Percentiles rank a stretch among this genome's conserved stretches.
Evolutionary conservation across 2,888 invertebrate genomes (phyloP).

Genomic region (Arge pagana): DNA sequence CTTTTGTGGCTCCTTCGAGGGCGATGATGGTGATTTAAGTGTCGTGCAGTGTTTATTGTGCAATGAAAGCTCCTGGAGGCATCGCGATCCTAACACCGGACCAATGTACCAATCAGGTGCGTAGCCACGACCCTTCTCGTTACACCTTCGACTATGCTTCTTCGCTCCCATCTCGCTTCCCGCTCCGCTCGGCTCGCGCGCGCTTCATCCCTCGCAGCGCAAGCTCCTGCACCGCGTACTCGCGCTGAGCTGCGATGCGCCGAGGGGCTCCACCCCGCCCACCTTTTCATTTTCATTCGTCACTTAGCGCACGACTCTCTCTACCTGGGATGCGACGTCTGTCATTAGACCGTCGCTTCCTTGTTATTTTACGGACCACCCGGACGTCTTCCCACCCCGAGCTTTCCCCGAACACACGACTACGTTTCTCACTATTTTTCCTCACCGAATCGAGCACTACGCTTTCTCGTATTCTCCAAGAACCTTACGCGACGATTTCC

Average conservation of each 20-base stretch:
- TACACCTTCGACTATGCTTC: neutral
- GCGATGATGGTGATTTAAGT: slow-evolving; percentile 41
- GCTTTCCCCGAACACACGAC: neutral
- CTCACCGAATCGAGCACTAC: neutral
- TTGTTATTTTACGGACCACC: slow-evolving; percentile 21
- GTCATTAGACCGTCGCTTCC: slow-evolving; percentile 9
- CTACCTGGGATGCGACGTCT: slow-evolving; percentile 5
- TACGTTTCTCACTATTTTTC: neutral
- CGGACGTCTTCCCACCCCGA: neutral
- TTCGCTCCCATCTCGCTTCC: neutral
- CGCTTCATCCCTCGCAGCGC: slow-evolving; percentile 15
- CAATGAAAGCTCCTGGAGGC: slow-evolving; percentile 49
- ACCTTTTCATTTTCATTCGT: neutral
- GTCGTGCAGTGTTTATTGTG: slow-evolving; percentile 49
- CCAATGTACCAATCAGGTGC: slow-evolving; percentile 57
- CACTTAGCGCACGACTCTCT: slow-evolving; percentile 5
- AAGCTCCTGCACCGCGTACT: too few relatives aligned
- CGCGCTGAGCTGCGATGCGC: neutral
- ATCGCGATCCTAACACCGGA: slow-evolving; percentile 44
- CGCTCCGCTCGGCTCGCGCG: slow-evolving; percentile 30
- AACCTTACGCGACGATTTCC: neutral
- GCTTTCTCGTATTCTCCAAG: neutral
- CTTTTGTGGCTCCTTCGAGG: slow-evolving; percentile 30
- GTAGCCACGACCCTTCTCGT: slow-evolving; percentile 17
- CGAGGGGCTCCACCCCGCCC: slow-evolving; percentile 10